Evolutionary conservation across 53 echinoderm and acorn worm genomes (phyloP).

Genomic region (Stichopus horrens): DNA sequence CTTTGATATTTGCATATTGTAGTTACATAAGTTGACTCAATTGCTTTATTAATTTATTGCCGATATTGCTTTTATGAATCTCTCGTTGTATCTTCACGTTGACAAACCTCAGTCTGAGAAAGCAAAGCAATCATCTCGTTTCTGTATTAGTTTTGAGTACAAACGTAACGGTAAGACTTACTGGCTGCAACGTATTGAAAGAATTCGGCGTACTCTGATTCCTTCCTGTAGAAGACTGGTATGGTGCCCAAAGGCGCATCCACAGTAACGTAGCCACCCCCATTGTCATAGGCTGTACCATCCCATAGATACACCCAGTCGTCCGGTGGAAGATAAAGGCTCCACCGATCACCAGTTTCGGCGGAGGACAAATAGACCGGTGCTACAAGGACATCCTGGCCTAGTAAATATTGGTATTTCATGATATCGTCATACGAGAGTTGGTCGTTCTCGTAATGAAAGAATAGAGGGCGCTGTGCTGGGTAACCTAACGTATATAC

Average conservation of each 20-base stretch:
- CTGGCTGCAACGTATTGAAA: constrained; percentile 69
- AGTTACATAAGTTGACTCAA: no score
- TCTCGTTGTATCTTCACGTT: no score
- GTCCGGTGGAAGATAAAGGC: constrained; percentile 82
- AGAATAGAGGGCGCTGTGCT: constrained; percentile 83
- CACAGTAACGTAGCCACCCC: constrained; percentile 61
- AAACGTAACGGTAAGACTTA: constrained; percentile 14
- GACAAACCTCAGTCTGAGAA: no score
- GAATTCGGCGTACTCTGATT: constrained; percentile 61
- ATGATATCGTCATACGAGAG: constrained; percentile 57
- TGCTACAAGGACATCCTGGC: constrained; percentile 81
- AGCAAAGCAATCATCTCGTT: no score
- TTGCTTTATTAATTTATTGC: no score
- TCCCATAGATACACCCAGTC: constrained; percentile 94
- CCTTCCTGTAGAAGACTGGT: constrained; percentile 81
- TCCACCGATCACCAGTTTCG: constrained; percentile 55
- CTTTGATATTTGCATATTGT: no score
- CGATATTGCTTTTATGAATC: no score
- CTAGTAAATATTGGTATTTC: constrained; percentile 88
- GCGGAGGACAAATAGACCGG: constrained; percentile 69
- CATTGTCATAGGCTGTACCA: constrained; percentile 53
- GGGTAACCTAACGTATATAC: constrained; percentile 75
- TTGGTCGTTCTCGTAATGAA: constrained; percentile 83
- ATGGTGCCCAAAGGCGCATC: constrained; percentile 76
- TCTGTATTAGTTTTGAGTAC: no score